These are phyloP conservation scores for Drosophila aff. DNA, from an alignment of 1,140 invertebrate species.

Conservation along the genomic window DNA sequence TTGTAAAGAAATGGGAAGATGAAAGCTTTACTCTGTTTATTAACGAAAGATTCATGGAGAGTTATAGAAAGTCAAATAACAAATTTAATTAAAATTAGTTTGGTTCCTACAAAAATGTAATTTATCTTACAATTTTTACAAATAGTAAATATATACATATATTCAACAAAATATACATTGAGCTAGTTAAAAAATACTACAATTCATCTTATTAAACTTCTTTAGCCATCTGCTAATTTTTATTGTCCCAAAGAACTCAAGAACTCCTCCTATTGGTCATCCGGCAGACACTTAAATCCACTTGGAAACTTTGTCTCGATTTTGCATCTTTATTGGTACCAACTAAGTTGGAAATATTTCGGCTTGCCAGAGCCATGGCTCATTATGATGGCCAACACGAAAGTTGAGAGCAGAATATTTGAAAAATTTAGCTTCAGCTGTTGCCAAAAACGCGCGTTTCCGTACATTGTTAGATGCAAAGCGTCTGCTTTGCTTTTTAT, in stretches of 20 bases:
- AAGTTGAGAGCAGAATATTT: slow-evolving; percentile 35
- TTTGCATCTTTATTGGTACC: slow-evolving; percentile 62
- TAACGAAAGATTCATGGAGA: slow-evolving; percentile 15
- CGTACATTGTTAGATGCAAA: slow-evolving; percentile 75
- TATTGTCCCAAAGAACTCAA: neutral
- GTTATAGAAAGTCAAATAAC: neutral
- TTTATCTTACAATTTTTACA: accelerated
- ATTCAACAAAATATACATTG: neutral
- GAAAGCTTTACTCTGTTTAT: neutral
- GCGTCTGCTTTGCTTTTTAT: slow-evolving; percentile 50
- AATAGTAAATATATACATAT: neutral
- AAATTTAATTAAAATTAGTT: neutral
- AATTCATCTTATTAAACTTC: too few relatives aligned
- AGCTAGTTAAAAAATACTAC: too few relatives aligned
- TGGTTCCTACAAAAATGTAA: neutral
- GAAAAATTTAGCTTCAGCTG: slow-evolving; percentile 58
- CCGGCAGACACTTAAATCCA: slow-evolving; percentile 1
- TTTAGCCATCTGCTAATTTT: slow-evolving; percentile 4
- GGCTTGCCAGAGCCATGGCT: slow-evolving; percentile 28
- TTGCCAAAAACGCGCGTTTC: slow-evolving; percentile 46
- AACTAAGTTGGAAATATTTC: slow-evolving; percentile 44
- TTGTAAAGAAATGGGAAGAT: too few relatives aligned
- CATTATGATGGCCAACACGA: slow-evolving; percentile 47
- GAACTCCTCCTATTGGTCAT: neutral
- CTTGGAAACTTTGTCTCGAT: slow-evolving; percentile 49